Evolutionary conservation across 2,888 invertebrate genomes (phyloP).

Genomic region (Nymphalis polychloros): DNA sequence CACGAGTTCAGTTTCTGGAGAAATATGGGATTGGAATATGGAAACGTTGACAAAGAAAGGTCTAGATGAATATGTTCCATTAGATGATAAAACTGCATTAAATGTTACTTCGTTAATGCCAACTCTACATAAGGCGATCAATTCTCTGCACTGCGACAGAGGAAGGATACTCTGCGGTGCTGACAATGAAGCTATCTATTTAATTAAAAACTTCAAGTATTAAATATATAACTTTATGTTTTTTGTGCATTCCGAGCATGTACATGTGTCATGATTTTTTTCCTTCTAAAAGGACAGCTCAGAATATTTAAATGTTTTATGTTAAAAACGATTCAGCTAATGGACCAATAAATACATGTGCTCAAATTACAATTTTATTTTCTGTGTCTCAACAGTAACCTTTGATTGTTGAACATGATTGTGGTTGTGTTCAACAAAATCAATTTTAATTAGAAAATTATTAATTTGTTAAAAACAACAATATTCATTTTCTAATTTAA

Average conservation of each 20-base stretch:
- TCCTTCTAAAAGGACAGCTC: not conserved
- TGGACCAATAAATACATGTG: not conserved
- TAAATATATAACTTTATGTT: constrained; percentile 9
- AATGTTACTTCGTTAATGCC: constrained; percentile 88
- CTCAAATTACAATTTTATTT: too few species aligned
- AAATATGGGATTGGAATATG: constrained; percentile 95
- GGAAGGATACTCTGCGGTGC: constrained; percentile 90
- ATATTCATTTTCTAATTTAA: too few species aligned
- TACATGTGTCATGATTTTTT: not conserved
- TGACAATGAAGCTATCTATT: constrained; percentile 94
- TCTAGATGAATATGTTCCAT: constrained; percentile 83
- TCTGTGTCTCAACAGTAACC: too few species aligned
- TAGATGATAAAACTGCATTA: constrained; percentile 85
- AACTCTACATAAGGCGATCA: constrained; percentile 88
- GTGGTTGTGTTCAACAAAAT: too few species aligned
- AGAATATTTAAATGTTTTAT: not conserved
- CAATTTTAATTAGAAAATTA: too few species aligned
- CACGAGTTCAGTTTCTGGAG: constrained; percentile 90
- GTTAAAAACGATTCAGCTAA: not conserved
- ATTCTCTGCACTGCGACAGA: constrained; percentile 89
- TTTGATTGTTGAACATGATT: too few species aligned
- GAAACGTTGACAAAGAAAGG: constrained; percentile 74
- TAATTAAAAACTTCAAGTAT: constrained; percentile 84
- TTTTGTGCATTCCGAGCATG: not conserved
- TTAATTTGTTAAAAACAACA: too few species aligned